Percentiles rank a stretch among this genome's conserved stretches.
phyloP scores from a whole-genome alignment of 2,888 invertebrate genomes.

The Metellina segmentata region DNA sequence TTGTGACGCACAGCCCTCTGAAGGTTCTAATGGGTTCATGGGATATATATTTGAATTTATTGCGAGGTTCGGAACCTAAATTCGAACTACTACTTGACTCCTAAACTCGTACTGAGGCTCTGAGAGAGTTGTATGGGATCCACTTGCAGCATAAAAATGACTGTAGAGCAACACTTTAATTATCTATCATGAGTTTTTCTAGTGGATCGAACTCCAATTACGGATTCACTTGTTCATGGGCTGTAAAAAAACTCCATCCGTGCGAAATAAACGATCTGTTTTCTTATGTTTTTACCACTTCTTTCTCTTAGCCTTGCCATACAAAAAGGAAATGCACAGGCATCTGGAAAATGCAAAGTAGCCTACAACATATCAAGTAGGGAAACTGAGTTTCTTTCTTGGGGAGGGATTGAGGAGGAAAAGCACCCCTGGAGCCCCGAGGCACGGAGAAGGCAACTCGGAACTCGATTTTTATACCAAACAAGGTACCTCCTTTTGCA shows the following conservation, averaged over 20 bases:
- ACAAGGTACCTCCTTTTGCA: neutral
- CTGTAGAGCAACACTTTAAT: too few relatives aligned
- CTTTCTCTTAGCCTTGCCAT: neutral
- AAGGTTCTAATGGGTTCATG: too few relatives aligned
- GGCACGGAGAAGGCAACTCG: neutral
- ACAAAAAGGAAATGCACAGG: neutral
- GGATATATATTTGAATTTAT: too few relatives aligned
- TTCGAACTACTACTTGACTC: too few relatives aligned
- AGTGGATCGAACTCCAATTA: too few relatives aligned
- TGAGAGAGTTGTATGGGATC: too few relatives aligned
- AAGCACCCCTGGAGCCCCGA: neutral
- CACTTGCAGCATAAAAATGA: too few relatives aligned
- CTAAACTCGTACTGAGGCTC: too few relatives aligned
- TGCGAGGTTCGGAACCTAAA: too few relatives aligned
- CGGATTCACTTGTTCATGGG: too few relatives aligned
- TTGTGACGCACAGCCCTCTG: too few relatives aligned
- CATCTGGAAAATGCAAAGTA: constrained; percentile 58
- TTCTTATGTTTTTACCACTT: neutral
- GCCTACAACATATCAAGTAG: constrained; percentile 38
- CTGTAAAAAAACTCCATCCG: neutral
- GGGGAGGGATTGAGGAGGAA: constrained; percentile 9
- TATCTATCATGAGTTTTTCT: too few relatives aligned
- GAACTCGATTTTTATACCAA: constrained; percentile 58
- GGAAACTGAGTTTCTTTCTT: constrained; percentile 41
- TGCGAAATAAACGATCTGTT: neutral